phyloP scores from a whole-genome alignment of 1,140 invertebrate genomes.

The Aplysia californica region DNA sequence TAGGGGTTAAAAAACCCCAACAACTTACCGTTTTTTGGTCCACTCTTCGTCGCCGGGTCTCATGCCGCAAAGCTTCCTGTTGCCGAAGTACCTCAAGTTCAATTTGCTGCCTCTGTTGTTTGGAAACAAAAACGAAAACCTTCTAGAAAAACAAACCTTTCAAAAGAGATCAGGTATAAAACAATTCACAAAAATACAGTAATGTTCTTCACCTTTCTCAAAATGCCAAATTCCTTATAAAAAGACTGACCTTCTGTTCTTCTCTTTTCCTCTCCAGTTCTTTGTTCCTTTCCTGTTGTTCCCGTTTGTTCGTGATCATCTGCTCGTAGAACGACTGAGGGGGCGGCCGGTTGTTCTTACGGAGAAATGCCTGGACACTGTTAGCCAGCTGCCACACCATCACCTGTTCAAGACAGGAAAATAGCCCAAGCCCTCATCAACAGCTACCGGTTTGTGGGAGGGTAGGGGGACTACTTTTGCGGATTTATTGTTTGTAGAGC shows the following conservation, averaged over 20 bases:
- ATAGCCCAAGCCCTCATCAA: no score
- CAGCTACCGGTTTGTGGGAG: no score
- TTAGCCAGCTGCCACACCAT: constrained; percentile 82
- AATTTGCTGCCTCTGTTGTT: constrained; percentile 63
- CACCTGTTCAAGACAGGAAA: constrained; percentile 59
- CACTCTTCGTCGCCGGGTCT: constrained; percentile 68
- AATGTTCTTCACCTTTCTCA: background rate
- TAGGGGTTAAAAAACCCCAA: no score
- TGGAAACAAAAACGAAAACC: background rate
- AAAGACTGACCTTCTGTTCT: constrained; percentile 69
- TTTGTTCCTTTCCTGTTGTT: constrained; percentile 69
- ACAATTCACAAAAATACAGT: background rate
- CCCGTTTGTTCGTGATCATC: constrained; percentile 77
- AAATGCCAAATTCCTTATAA: background rate
- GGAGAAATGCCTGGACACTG: constrained; percentile 77
- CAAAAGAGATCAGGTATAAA: no score
- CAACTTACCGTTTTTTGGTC: constrained; percentile 44
- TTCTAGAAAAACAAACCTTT: background rate
- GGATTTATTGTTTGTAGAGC: no score
- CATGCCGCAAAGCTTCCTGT: constrained; percentile 76
- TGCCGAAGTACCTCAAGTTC: constrained; percentile 78
- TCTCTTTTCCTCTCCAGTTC: constrained; percentile 73
- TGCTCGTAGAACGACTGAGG: constrained; percentile 85
- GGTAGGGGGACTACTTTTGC: no score
- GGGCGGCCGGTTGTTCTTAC: constrained; percentile 79